Evolutionary conservation across 2,888 invertebrate genomes (phyloP).

Genomic region (Lasioglossum zephyrum): DNA sequence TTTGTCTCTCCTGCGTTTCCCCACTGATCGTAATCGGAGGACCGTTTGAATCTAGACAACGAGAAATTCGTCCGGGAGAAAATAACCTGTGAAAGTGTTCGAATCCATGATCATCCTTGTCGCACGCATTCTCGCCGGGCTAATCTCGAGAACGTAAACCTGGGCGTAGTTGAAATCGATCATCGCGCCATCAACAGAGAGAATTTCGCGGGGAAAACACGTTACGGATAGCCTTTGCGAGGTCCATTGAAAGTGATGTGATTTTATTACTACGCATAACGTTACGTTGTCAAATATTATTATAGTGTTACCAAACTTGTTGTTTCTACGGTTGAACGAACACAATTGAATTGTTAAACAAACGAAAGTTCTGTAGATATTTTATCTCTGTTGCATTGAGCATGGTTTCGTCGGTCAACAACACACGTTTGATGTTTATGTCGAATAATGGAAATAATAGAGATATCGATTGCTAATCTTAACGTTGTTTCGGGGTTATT

Average conservation of each 20-base stretch:
- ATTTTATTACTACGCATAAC: neutral
- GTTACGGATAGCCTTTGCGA: neutral
- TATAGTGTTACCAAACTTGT: conserved; percentile 25
- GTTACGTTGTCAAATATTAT: neutral
- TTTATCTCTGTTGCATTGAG: conserved; percentile 40
- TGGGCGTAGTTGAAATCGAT: conserved; percentile 64
- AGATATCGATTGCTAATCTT: conserved; percentile 18
- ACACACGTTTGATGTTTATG: neutral
- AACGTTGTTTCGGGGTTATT: conserved; percentile 15
- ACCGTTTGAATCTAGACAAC: neutral
- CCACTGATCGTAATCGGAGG: conserved; percentile 28
- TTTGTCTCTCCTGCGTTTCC: neutral
- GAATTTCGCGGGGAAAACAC: conserved; percentile 49
- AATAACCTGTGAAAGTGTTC: neutral
- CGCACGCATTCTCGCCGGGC: neutral
- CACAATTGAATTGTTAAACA: conserved; percentile 8
- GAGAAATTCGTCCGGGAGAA: neutral
- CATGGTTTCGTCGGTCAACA: neutral
- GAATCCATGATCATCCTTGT: neutral
- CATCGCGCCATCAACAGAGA: conserved; percentile 42
- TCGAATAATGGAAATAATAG: neutral
- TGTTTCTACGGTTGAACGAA: neutral
- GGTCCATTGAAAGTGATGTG: neutral
- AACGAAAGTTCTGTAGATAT: conserved; percentile 22
- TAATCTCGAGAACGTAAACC: conserved; percentile 39